Conservation (phyloP, 2,888 invertebrate genomes). For the Drosophila rubida region DNA sequence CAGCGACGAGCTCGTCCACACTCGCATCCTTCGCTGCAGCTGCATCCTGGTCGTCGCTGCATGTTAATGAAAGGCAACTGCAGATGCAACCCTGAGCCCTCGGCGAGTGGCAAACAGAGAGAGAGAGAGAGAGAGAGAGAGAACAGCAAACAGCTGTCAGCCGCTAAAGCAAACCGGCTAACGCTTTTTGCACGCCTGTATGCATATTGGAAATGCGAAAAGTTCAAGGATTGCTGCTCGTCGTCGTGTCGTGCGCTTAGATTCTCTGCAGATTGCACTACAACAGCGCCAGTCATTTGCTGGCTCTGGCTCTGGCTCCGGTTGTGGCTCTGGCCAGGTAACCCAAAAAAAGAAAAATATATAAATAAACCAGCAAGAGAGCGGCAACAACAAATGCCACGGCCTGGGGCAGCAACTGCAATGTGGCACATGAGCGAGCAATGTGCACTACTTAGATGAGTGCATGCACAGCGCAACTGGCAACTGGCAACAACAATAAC, state of each 20-base stretch:
- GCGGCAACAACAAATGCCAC: slow-evolving; percentile 50
- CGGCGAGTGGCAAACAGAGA: background rate
- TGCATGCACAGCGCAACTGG: slow-evolving; percentile 8
- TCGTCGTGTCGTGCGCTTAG: slow-evolving; percentile 56
- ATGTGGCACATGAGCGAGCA: slow-evolving; percentile 58
- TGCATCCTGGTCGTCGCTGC: slow-evolving; percentile 16
- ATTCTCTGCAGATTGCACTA: slow-evolving; percentile 57
- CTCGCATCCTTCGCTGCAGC: background rate
- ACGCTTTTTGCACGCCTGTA: slow-evolving; percentile 53
- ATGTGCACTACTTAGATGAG: slow-evolving; percentile 42
- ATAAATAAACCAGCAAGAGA: slow-evolving; percentile 18
- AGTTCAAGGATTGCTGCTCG: slow-evolving; percentile 71
- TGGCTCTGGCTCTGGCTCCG: slow-evolving; percentile 12
- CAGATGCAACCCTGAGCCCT: slow-evolving; percentile 47
- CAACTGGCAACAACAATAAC: slow-evolving; percentile 2
- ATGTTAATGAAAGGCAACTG: slow-evolving; percentile 77
- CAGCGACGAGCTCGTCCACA: slow-evolving; percentile 22
- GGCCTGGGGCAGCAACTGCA: slow-evolving; percentile 52
- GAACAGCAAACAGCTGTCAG: slow-evolving; percentile 54
- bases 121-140: no score
- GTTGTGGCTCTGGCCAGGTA: slow-evolving; percentile 53
- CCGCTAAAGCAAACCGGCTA: slow-evolving; percentile 34
- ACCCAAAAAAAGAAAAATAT: slow-evolving; percentile 48
- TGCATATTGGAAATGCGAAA: slow-evolving; percentile 78
- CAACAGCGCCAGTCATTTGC: slow-evolving; percentile 36